These are phyloP conservation scores for Stigmatopora nigra DNA, from an alignment of 2,113 vertebrate species.

Conservation along the genomic window DNA sequence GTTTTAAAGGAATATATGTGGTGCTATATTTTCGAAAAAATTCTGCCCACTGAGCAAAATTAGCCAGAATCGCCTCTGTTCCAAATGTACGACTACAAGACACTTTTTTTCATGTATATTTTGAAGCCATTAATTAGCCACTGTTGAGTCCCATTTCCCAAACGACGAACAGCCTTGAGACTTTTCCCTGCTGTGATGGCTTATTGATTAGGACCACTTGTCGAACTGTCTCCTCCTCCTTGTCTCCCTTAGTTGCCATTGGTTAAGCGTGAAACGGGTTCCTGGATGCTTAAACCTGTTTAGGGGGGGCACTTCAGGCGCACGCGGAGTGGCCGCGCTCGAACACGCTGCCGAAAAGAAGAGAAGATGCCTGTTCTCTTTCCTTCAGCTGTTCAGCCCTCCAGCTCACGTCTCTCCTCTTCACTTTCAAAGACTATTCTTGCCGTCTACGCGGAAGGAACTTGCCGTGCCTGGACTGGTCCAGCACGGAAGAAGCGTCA, in stretches of 20 bases:
- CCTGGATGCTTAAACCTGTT: conserved; percentile 32
- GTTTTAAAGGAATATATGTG: no score
- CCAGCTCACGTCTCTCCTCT: conserved; percentile 1
- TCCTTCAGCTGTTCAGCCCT: conserved; percentile 20
- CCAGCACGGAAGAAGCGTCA: conserved; percentile 21
- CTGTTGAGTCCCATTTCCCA: not conserved
- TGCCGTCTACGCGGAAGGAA: conserved; percentile 26
- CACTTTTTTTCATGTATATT: not conserved
- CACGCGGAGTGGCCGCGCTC: conserved; percentile 32
- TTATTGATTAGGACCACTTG: conserved; percentile 3
- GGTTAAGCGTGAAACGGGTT: conserved; percentile 29
- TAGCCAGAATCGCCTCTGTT: no score
- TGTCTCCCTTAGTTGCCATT: conserved; percentile 31
- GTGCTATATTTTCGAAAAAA: no score
- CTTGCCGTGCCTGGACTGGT: conserved; percentile 13
- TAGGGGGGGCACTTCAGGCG: conserved; percentile 37
- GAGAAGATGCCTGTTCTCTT: conserved; percentile 50
- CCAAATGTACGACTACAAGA: no score
- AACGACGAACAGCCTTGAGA: not conserved
- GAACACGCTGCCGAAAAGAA: conserved; percentile 42
- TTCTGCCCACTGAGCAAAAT: no score
- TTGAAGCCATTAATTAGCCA: not conserved
- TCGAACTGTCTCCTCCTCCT: conserved; percentile 17
- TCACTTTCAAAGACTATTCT: conserved; percentile 8
- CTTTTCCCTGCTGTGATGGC: not conserved